Evolutionary conservation across 2,113 vertebrate species (phyloP).

Genomic region (Sialia sialis): DNA sequence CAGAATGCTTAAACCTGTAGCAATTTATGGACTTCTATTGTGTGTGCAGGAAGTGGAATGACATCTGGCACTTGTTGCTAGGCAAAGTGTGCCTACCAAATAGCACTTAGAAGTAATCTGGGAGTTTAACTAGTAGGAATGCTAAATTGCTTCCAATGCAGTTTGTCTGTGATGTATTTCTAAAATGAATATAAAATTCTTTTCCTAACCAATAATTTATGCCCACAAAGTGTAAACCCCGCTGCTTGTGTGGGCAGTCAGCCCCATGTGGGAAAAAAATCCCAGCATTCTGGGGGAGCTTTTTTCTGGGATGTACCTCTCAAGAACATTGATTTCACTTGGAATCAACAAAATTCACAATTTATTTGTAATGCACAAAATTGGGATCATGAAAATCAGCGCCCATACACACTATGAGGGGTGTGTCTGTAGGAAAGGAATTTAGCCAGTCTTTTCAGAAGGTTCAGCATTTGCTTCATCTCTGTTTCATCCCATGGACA

Average conservation of each 20-base stretch:
- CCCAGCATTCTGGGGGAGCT: not conserved
- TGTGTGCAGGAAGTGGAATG: not conserved
- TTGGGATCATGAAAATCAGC: not conserved
- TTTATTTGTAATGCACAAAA: not conserved
- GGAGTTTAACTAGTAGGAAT: constrained; percentile 1
- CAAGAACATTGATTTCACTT: not conserved
- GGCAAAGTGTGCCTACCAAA: constrained; percentile 18
- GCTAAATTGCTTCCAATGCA: not conserved
- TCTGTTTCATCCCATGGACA: not conserved
- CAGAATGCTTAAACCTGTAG: not conserved
- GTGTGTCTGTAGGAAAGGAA: not conserved
- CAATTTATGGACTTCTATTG: not conserved
- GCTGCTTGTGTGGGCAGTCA: not conserved
- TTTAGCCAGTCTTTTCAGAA: not conserved
- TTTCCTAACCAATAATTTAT: not conserved
- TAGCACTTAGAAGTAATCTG: not conserved
- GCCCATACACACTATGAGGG: not conserved
- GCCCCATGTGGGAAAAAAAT: not conserved
- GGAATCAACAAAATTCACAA: not conserved
- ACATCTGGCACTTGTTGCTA: constrained; percentile 55
- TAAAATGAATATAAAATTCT: not conserved
- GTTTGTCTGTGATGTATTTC: not conserved
- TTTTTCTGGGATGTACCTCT: not conserved
- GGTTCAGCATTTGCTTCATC: not conserved
- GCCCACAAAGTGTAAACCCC: not conserved